These are phyloP conservation scores for Drosophila ercepeae DNA, from an alignment of 1,140 invertebrate genomes.

Conservation along the genomic window DNA sequence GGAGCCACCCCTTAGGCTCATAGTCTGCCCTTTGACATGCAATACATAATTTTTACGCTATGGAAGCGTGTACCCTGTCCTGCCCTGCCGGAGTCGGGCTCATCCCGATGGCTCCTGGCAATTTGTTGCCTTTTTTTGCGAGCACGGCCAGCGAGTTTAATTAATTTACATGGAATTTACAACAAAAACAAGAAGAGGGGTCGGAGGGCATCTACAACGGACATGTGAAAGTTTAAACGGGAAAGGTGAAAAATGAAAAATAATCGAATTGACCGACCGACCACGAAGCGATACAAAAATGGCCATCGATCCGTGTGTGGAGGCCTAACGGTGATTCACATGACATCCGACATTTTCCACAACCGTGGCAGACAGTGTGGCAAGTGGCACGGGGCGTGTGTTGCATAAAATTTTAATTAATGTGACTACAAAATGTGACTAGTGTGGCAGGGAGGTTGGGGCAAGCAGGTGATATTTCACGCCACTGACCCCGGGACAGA, in stretches of 20 bases:
- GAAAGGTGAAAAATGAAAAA: conserved; percentile 69
- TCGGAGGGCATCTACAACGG: conserved; percentile 33
- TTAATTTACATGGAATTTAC: conserved; percentile 82
- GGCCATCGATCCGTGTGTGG: conserved; percentile 16
- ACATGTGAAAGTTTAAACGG: conserved; percentile 77
- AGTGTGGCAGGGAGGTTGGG: neutral
- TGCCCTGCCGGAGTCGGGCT: too few relatives aligned
- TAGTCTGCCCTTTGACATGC: conserved; percentile 81
- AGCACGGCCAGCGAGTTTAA: conserved; percentile 74
- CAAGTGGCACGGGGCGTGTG: conserved; percentile 30
- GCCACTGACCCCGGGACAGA: conserved; percentile 14
- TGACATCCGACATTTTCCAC: conserved; percentile 55
- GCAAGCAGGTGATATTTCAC: neutral
- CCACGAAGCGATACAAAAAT: conserved; percentile 41
- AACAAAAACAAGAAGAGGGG: conserved; percentile 56
- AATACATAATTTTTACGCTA: conserved; percentile 78
- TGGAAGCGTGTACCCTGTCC: conserved; percentile 1
- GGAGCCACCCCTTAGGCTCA: conserved; percentile 42
- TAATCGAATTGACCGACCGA: conserved; percentile 77
- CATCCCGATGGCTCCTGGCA: conserved; percentile 55
- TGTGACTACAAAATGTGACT: conserved; percentile 65
- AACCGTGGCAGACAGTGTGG: neutral
- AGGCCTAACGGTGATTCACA: conserved; percentile 57
- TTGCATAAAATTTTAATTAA: conserved; percentile 77
- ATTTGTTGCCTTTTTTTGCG: conserved; percentile 65